Evolutionary conservation across 1,140 invertebrate species (phyloP).

Genomic region (Phthorimaea operculella): DNA sequence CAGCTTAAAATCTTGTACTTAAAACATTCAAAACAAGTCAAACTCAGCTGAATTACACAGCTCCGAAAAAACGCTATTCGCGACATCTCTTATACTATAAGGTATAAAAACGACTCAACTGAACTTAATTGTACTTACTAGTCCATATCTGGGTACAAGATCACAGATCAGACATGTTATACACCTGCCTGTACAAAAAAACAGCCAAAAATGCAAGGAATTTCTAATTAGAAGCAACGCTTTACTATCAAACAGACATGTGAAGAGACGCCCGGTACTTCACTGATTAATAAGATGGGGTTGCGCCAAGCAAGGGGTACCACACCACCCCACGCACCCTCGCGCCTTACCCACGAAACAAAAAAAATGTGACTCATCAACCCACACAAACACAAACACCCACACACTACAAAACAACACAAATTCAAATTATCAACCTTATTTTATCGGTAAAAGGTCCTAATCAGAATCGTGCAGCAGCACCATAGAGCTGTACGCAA

Average conservation of each 20-base stretch:
- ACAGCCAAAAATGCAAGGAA: background rate
- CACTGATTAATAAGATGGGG: constrained; percentile 67
- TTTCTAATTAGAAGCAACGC: constrained; percentile 48
- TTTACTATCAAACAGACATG: constrained; percentile 49
- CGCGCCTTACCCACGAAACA: constrained; percentile 65
- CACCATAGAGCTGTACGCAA: constrained; percentile 35
- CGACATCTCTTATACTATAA: too few species aligned
- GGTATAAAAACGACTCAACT: too few species aligned
- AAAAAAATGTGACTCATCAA: constrained; percentile 69
- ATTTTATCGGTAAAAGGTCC: constrained; percentile 40
- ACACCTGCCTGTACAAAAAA: too few species aligned
- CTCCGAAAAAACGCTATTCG: too few species aligned
- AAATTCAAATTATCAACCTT: constrained; percentile 50
- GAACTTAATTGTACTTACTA: too few species aligned
- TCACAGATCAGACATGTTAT: too few species aligned
- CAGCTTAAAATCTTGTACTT: too few species aligned
- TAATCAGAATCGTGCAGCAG: constrained; percentile 26
- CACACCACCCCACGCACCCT: constrained; percentile 54
- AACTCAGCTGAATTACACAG: too few species aligned
- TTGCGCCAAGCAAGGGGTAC: constrained; percentile 55
- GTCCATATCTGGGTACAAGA: too few species aligned
- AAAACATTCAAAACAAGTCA: too few species aligned
- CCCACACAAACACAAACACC: constrained; percentile 53
- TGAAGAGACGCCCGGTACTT: constrained; percentile 61
- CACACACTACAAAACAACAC: constrained; percentile 31